Percentiles rank a stretch among this genome's conserved stretches.
Evolutionary conservation across 2,113 vertebrate species (phyloP).

Genomic region (Gasterosteus nipponicus): DNA sequence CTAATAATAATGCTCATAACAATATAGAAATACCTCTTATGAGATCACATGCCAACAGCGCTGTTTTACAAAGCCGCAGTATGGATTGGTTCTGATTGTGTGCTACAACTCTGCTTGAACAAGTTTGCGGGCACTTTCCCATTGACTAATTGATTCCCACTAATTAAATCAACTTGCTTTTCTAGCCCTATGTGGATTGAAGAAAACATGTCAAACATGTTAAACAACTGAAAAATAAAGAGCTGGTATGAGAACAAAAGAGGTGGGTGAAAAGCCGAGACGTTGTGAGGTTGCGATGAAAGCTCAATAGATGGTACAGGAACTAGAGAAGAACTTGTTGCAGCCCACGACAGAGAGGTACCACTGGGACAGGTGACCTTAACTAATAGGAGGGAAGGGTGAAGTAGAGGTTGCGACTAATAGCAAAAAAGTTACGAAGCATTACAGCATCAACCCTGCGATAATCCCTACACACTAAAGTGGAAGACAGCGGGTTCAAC

Average conservation of each 20-base stretch:
- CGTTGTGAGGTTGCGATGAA: no score
- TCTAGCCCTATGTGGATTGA: not conserved
- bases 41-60: not conserved
- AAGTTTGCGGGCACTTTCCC: not conserved
- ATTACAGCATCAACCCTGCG: not conserved
- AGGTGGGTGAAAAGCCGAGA: no score
- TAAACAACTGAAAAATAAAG: no score
- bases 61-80: not conserved
- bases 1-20: not conserved
- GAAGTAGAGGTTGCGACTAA: no score
- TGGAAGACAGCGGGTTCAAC: conserved; percentile 16
- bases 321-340: no score
- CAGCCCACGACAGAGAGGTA: no score
- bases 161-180: conserved; percentile 13
- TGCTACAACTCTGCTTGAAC: not conserved
- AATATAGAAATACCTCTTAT: not conserved
- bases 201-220: no score
- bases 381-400: no score
- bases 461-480: conserved; percentile 7
- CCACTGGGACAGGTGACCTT: no score
- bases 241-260: no score
- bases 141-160: not conserved
- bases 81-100: not conserved
- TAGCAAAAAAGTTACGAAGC: no score
- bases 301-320: no score